Base-by-base conservation (phyloP, 2,888 invertebrate species). In the Clepsis dumicolana region DNA sequence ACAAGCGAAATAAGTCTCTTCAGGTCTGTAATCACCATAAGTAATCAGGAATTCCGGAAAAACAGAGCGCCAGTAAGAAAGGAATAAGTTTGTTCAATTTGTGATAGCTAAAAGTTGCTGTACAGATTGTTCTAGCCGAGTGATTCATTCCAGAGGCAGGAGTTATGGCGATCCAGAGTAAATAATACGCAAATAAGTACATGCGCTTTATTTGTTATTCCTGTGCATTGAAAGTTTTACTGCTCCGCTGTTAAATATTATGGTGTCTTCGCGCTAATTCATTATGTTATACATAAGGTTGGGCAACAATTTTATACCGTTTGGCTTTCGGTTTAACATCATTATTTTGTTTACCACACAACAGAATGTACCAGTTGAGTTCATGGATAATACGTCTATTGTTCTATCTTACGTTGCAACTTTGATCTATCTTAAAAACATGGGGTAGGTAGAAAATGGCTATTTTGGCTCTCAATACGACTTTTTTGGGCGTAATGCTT, bases 81-180 rank as follows among this genome's bases (percentile, higher is more conserved):
- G 12, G 14, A 29, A 56, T 35, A 41, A 41, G 4, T 14, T 57
- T 57, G 14, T 41, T 25, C n/a, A 59, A 59, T 59, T 41, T 38
- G 1, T 41, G 38, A 57, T 41, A 25, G 25, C 25, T 35, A 38
- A 59, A 59, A 38, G 59, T 35, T 56, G 21, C 21, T 59, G 41
- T 52, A 71, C 65, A 70, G 67, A 56, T 70, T 71, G 64, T 65
- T 68, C 48, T 41, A 64, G 72, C 24, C 72, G 77, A 78, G 75
- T 82, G 83, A 83, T 83, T 80, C 75, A 79, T 75, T 38, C 79
- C 82, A 81, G 82, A 81, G 64, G 38, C 68, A 71, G 62, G 69
- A 73, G 70, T 59, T 62, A 66, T 63, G 48, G 44, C 62, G 60
- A 70, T 67, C 63, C 65, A 73, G 72, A 70, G 74, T 79, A 77